Percentiles rank a stretch among this genome's conserved stretches.
Evolutionary conservation across 2,113 vertebrate genomes (phyloP).

Genomic region (Stictonetta naevosa): DNA sequence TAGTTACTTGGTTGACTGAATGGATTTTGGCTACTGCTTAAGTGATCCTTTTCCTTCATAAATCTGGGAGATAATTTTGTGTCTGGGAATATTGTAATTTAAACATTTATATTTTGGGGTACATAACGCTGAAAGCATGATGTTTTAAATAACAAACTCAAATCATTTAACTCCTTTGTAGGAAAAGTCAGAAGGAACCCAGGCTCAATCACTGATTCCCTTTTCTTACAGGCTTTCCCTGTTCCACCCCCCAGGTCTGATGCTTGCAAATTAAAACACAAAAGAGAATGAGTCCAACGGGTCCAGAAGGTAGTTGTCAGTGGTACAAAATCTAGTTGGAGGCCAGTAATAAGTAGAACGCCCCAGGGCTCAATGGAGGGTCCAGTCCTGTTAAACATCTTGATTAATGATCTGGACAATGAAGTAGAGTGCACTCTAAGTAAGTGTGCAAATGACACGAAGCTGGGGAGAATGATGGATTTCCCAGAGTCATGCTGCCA

Average conservation of each 20-base stretch:
- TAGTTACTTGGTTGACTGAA: fast-evolving
- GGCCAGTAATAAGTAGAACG: no score
- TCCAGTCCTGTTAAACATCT: no score
- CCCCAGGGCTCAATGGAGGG: no score
- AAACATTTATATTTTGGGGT: no score
- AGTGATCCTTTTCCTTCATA: background rate
- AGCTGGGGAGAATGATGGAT: no score
- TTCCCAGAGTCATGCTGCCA: no score
- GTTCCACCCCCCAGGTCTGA: background rate
- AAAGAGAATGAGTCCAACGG: background rate
- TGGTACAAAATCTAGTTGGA: no score
- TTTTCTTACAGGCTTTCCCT: background rate
- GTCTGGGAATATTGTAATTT: background rate
- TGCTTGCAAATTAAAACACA: background rate
- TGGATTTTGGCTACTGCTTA: background rate
- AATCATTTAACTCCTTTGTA: background rate
- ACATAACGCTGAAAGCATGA: background rate
- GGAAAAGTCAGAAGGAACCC: background rate
- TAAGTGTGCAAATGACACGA: no score
- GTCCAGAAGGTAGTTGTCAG: no score
- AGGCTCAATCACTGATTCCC: background rate
- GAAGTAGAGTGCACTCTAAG: no score
- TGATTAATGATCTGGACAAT: no score
- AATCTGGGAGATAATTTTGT: background rate
- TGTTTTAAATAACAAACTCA: background rate